A percentile compares a stretch with the other conserved stretches of the same genome.
These are phyloP conservation scores for Bradypodion pumilum DNA, from an alignment of 2,797 vertebrate genomes.

Conservation along the genomic window DNA sequence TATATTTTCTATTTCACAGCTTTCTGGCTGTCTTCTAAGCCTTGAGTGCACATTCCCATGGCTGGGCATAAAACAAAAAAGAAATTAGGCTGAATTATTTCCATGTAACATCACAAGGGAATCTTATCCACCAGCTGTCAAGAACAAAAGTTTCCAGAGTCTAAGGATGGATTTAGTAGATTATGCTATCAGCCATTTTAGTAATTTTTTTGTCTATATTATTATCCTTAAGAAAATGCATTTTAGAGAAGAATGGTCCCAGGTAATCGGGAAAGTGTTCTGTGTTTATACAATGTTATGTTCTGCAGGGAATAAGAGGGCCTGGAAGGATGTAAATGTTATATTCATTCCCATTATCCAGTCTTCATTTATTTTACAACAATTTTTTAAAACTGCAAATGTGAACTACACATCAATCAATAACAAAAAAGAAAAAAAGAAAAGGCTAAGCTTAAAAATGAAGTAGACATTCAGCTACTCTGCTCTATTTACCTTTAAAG, in stretches of 20 bases:
- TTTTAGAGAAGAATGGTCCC: conserved; percentile 21
- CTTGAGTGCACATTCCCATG: not conserved
- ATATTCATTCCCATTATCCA: conserved; percentile 58
- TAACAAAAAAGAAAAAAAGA: too few relatives aligned
- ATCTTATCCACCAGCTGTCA: conserved; percentile 40
- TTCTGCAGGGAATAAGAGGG: conserved; percentile 59
- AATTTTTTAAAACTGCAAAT: conserved; percentile 39
- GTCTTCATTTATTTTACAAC: conserved; percentile 58
- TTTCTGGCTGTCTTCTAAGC: not conserved
- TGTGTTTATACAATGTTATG: conserved; percentile 58
- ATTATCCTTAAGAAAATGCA: conserved; percentile 54
- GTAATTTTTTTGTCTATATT: conserved; percentile 38
- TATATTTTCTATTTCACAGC: not conserved
- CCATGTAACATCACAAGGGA: conserved; percentile 34
- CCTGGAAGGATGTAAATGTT: conserved; percentile 56
- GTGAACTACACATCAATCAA: conserved; percentile 19
- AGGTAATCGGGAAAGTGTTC: conserved; percentile 58
- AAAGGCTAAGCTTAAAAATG: conserved; percentile 23
- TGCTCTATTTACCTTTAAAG: not conserved
- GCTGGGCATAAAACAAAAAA: not conserved
- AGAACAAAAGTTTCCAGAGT: conserved; percentile 23
- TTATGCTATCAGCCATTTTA: conserved; percentile 27
- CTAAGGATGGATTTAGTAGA: conserved; percentile 1
- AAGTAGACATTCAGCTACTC: not conserved
- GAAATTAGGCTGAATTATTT: conserved; percentile 32